These are phyloP conservation scores for Vulpes ferrilata DNA, from an alignment of 2,113 vertebrate genomes.

Conservation along the genomic window DNA sequence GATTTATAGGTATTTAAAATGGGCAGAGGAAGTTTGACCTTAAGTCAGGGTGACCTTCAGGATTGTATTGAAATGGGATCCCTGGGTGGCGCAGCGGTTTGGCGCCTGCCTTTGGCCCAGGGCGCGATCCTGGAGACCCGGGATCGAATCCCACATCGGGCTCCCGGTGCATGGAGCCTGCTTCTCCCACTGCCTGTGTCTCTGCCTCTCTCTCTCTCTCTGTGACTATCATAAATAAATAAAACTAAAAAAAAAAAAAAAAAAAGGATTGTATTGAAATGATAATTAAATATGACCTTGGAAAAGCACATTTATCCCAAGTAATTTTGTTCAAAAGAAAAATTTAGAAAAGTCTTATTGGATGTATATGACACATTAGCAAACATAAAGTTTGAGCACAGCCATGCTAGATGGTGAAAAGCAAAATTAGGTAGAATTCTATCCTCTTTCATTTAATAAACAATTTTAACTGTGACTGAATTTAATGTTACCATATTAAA, in stretches of 20 bases:
- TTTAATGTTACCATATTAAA: not conserved
- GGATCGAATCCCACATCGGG: no score
- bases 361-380: not conserved
- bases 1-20: not conserved
- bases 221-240: no score
- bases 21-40: not conserved
- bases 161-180: no score
- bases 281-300: not conserved
- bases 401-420: not conserved
- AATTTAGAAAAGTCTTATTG: not conserved
- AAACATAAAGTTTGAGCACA: not conserved
- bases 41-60: not conserved
- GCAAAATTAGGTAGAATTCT: not conserved
- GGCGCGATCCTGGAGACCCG: no score
- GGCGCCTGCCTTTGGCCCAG: no score
- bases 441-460: not conserved
- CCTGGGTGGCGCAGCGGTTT: no score
- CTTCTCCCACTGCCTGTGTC: no score
- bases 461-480: not conserved
- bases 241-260: no score
- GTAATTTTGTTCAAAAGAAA: not conserved
- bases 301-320: not conserved
- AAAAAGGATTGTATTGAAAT: not conserved
- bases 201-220: no score
- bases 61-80: not conserved